Evolutionary conservation across 1,140 invertebrate species (phyloP).

Genomic region (Pantala flavescens): DNA sequence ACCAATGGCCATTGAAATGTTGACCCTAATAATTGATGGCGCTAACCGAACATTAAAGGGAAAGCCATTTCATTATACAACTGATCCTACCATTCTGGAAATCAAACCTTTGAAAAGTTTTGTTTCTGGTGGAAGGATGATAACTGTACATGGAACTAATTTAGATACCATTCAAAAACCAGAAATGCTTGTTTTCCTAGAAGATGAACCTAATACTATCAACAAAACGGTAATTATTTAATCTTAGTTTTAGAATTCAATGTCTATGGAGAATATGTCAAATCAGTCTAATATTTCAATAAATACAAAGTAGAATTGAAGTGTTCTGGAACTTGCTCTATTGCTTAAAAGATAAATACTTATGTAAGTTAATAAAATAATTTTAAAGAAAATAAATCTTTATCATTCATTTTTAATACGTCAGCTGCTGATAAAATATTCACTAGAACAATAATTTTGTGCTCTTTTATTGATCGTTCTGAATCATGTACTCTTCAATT

Average conservation of each 20-base stretch:
- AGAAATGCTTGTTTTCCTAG: conserved; percentile 71
- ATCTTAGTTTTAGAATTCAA: conserved; percentile 1
- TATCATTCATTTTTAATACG: too few relatives aligned
- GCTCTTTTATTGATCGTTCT: too few relatives aligned
- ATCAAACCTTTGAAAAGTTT: conserved; percentile 81
- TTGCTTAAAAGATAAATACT: too few relatives aligned
- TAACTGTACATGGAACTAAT: conserved; percentile 86
- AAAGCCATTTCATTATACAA: conserved; percentile 75
- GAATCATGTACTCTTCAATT: too few relatives aligned
- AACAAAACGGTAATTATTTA: conserved; percentile 53
- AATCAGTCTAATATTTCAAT: background rate
- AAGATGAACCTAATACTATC: conserved; percentile 53
- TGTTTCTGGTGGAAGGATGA: conserved; percentile 82
- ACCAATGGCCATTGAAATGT: conserved; percentile 39
- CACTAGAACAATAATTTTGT: too few relatives aligned
- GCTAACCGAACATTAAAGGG: conserved; percentile 58
- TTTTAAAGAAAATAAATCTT: too few relatives aligned
- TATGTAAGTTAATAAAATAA: too few relatives aligned
- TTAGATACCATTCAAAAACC: conserved; percentile 84
- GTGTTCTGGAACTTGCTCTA: background rate
- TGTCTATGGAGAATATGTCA: too few relatives aligned
- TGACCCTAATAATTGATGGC: conserved; percentile 74
- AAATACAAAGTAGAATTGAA: background rate
- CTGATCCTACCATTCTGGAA: conserved; percentile 88
- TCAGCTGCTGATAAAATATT: too few relatives aligned